Conservation (phyloP, 53 echinoderm and acorn worm species). For the Pentamera pediparva region DNA sequence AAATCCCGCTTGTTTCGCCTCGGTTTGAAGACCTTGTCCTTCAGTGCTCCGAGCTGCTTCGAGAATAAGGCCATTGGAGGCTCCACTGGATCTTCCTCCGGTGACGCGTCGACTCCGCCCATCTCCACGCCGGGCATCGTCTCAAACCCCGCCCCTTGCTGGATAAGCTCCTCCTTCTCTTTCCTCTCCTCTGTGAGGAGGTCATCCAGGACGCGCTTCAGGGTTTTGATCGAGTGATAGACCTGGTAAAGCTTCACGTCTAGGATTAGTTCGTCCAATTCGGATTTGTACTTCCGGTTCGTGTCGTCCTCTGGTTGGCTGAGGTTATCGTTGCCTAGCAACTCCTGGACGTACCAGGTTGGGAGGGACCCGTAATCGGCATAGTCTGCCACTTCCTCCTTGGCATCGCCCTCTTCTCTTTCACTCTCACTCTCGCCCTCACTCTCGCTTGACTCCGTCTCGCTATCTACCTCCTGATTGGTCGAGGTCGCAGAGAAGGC, state of each 20-base stretch:
- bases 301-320: not conserved
- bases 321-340: not conserved
- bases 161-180: not conserved
- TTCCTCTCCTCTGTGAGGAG: not conserved
- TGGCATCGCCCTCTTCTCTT: not conserved
- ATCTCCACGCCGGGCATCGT: not conserved
- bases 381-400: not conserved
- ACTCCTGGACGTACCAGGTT: constrained; percentile 7
- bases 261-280: constrained; percentile 5
- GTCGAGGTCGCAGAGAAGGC: too few relatives aligned
- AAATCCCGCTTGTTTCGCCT: not conserved
- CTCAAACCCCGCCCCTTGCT: not conserved
- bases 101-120: not conserved
- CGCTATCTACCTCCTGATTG: too few relatives aligned
- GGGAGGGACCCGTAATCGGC: not conserved
- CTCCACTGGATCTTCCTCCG: not conserved
- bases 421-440: too few relatives aligned
- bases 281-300: not conserved
- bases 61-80: constrained; percentile 28
- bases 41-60: not conserved
- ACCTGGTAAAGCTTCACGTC: constrained; percentile 20
- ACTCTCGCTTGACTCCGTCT: too few relatives aligned
- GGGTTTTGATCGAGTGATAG: constrained; percentile 15
- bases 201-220: constrained; percentile 14
- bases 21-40: not conserved